phyloP scores from a whole-genome alignment of 2,113 vertebrate species.

The Ovis aries region ARS-UI_Ramb_v3.0 NC_056060.1:45694501-45695000 shows the following conservation, averaged over 20 bases:
- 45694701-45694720: neutral
- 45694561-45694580: neutral
- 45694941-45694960: neutral
- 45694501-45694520: neutral
- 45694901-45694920: neutral
- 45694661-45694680: neutral
- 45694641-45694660: neutral
- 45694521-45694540: neutral
- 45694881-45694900: neutral
- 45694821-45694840: neutral
- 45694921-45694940: neutral
- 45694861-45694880: neutral
- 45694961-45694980: neutral
- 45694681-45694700: neutral
- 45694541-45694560: neutral
- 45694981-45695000: neutral
- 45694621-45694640: neutral
- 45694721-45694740: neutral
- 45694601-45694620: neutral
- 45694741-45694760: neutral
- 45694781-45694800: neutral
- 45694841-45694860: neutral
- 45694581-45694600: neutral
- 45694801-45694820: neutral
- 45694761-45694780: neutral